These are phyloP conservation scores for Labroides dimidiatus DNA, from an alignment of 2,797 vertebrate species.

Conservation along the genomic window DNA sequence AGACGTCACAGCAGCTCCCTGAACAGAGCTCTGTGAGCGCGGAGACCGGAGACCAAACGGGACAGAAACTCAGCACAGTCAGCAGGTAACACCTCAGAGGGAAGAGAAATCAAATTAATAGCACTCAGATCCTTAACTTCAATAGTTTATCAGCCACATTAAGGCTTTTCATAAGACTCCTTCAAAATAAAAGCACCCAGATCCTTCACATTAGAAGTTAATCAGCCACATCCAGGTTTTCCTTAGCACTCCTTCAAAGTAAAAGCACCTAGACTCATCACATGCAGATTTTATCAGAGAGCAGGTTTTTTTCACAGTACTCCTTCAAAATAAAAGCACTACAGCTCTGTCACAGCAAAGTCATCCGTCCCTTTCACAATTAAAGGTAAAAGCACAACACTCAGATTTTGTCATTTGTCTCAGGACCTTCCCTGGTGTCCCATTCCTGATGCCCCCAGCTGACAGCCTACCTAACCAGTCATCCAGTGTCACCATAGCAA, in stretches of 20 bases:
- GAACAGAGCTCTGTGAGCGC: constrained; percentile 9
- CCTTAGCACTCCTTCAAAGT: background rate
- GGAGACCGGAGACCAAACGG: constrained; percentile 17
- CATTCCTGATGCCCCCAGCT: constrained; percentile 48
- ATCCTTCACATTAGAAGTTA: background rate
- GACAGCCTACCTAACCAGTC: background rate
- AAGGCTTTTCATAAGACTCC: too few species aligned
- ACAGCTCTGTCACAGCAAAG: background rate
- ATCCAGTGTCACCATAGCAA: constrained; percentile 8
- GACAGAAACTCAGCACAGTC: background rate
- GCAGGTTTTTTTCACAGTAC: too few species aligned
- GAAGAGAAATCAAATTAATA: too few species aligned
- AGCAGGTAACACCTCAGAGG: constrained; percentile 40
- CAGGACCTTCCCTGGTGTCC: constrained; percentile 88
- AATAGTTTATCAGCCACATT: too few species aligned
- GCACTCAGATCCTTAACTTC: background rate
- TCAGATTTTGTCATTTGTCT: constrained; percentile 6
- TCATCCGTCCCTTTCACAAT: background rate
- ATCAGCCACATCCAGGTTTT: background rate
- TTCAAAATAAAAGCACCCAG: too few species aligned
- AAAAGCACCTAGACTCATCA: background rate
- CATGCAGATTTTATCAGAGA: too few species aligned
- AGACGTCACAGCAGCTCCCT: background rate
- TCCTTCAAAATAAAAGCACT: too few species aligned
- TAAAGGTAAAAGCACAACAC: background rate